These are phyloP conservation scores for Unio pictorum DNA, from an alignment of 2,888 invertebrate species.

Conservation along the genomic window DNA sequence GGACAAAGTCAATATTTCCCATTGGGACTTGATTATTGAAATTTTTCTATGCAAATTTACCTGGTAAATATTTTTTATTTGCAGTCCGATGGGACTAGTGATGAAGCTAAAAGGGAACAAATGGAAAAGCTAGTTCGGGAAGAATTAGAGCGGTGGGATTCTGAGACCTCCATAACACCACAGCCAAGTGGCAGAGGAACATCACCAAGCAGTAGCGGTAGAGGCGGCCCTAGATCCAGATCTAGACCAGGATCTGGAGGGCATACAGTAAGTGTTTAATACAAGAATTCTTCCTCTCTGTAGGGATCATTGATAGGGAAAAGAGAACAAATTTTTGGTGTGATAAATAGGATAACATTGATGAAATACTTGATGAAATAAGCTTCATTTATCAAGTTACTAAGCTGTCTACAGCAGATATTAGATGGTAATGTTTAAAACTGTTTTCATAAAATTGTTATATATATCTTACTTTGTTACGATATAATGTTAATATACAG, in stretches of 20 bases:
- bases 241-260: slow-evolving; percentile 58
- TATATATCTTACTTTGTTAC: too few relatives aligned
- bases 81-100: slow-evolving; percentile 67
- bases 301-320: too few relatives aligned
- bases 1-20: too few relatives aligned
- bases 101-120: slow-evolving; percentile 71
- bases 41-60: background rate
- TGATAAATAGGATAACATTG: too few relatives aligned
- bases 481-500: too few relatives aligned
- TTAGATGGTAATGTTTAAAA: too few relatives aligned
- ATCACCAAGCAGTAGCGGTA: slow-evolving; percentile 50
- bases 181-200: slow-evolving; percentile 57
- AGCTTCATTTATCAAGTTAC: too few relatives aligned
- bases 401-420: too few relatives aligned
- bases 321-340: too few relatives aligned
- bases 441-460: too few relatives aligned
- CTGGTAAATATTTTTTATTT: slow-evolving; percentile 9
- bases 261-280: slow-evolving; percentile 36
- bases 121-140: slow-evolving; percentile 72
- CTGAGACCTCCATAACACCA: slow-evolving; percentile 62
- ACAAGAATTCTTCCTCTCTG: background rate
- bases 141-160: slow-evolving; percentile 71
- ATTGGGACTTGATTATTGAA: background rate
- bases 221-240: slow-evolving; percentile 48
- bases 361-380: too few relatives aligned